Evolutionary conservation across 2,888 invertebrate genomes (phyloP), one percentile per base, ranked within the genome.

Genomic region (Watsonalla binaria): DNA sequence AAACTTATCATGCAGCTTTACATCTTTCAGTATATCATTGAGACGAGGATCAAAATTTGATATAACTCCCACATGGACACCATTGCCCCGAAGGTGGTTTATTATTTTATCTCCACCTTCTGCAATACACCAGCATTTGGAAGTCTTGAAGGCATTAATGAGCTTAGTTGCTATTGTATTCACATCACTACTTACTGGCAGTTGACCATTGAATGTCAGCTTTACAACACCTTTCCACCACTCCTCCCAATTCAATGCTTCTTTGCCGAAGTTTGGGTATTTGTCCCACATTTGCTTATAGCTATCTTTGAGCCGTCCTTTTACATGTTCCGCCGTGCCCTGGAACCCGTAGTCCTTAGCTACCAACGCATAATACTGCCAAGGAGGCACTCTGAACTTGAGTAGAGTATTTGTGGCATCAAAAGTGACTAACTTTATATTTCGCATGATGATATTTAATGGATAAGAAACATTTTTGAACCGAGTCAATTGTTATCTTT

Each of bases 1-100:
- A 82, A 98, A 96, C 75, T 94, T 94, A 52, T 93, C 85, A 51
- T 92, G 76, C n/a, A 98, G 80, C 54, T 92, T 92, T 45, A 95
- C 89, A 66, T 93, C 94, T 11, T 84, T 66, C 52, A 98, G 87
- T 59, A 97, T 92, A 6, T 90, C 86, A 57, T 93, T 90, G 2
- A 98, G 86, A 37, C 97, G 92, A 37, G 96, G 95, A 86, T 98
- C 98, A 85, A 95, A 97, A 84, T 98, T 98, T 6, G 98, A 97
- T 63, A 98, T 94, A 0, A 97, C 93, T 5, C 97, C 98, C 47
- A 97, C 65, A 6, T 78, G 67, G 11, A 92, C 69, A 33, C 82
- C 80, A 53, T 80, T 84, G 9, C 78, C 75, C 58, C 82, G 86
- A 6, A 97, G 79, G 57, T 92, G 90, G 33, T 92, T 82, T 0